phyloP scores from a whole-genome alignment of 2,797 vertebrate species.

The Pseudopleuronectes americanus region DNA sequence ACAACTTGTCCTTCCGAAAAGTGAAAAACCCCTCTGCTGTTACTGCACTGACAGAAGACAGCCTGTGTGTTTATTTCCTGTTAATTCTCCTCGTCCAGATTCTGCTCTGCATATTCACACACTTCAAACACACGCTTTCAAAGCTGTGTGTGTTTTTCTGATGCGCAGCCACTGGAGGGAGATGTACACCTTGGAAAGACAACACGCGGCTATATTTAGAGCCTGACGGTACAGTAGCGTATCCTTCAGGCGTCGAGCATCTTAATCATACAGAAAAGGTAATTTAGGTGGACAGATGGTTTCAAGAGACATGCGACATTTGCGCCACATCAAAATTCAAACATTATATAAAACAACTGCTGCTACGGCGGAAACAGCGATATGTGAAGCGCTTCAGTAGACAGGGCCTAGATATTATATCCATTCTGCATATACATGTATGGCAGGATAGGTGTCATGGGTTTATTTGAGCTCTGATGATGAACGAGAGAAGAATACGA shows the following conservation, averaged over 20 bases:
- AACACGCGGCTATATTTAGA: slow-evolving; percentile 60
- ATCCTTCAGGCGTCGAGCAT: slow-evolving; percentile 59
- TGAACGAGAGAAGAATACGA: slow-evolving; percentile 3
- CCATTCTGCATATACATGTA: neutral
- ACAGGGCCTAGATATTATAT: neutral
- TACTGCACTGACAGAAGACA: neutral
- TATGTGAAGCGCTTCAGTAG: neutral
- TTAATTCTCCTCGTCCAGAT: neutral
- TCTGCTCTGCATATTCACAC: slow-evolving; percentile 2
- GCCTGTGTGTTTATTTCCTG: neutral
- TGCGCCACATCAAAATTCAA: slow-evolving; percentile 33
- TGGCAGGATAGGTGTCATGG: neutral
- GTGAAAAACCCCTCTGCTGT: neutral
- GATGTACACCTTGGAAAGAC: slow-evolving; percentile 65
- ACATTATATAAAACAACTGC: slow-evolving; percentile 29
- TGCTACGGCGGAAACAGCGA: slow-evolving; percentile 18
- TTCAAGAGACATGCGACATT: slow-evolving; percentile 55
- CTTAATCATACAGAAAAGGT: slow-evolving; percentile 63
- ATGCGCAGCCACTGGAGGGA: slow-evolving; percentile 78
- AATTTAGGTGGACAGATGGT: slow-evolving; percentile 65
- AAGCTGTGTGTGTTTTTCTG: slow-evolving; percentile 54
- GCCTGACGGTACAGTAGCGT: slow-evolving; percentile 52
- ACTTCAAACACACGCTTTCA: slow-evolving; percentile 25
- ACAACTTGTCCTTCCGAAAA: neutral
- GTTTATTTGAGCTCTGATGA: neutral